Evolutionary conservation across 2,888 invertebrate species (phyloP).

Genomic region (Saturnia japonica): DNA sequence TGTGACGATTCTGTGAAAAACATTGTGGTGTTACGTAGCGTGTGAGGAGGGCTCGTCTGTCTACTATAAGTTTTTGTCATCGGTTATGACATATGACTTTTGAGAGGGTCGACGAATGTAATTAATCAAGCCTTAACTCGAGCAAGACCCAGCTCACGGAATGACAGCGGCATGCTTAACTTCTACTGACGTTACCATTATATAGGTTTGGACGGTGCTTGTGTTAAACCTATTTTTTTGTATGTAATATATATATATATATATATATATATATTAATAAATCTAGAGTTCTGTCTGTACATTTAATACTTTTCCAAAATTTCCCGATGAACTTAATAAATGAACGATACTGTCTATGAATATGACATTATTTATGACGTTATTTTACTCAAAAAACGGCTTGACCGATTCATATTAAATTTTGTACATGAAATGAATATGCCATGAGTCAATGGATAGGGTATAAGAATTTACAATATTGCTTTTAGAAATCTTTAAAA

Average conservation of each 20-base stretch:
- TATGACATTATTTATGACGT: too few species aligned
- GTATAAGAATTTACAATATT: too few species aligned
- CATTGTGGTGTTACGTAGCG: background rate
- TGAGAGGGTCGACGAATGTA: constrained; percentile 59
- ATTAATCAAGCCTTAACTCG: constrained; percentile 59
- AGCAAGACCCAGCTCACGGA: constrained; percentile 44
- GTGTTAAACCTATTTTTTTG: background rate
- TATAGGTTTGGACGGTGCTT: constrained; percentile 28
- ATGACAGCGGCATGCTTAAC: constrained; percentile 42
- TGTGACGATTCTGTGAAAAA: background rate
- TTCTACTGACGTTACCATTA: constrained; percentile 39
- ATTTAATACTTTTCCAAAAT: too few species aligned
- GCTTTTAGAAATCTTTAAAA: too few species aligned
- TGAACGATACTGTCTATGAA: too few species aligned
- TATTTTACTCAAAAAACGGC: too few species aligned
- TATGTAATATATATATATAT: background rate
- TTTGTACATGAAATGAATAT: too few species aligned
- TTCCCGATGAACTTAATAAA: too few species aligned
- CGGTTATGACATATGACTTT: constrained; percentile 64
- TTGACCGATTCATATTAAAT: too few species aligned
- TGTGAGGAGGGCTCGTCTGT: constrained; percentile 22
- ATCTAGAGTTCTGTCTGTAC: too few species aligned
- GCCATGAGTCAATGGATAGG: too few species aligned
- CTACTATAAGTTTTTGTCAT: constrained; percentile 54
- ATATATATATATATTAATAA: too few species aligned